phyloP scores from a whole-genome alignment of 2,113 vertebrate species.

The Ammodytes dubius region DNA sequence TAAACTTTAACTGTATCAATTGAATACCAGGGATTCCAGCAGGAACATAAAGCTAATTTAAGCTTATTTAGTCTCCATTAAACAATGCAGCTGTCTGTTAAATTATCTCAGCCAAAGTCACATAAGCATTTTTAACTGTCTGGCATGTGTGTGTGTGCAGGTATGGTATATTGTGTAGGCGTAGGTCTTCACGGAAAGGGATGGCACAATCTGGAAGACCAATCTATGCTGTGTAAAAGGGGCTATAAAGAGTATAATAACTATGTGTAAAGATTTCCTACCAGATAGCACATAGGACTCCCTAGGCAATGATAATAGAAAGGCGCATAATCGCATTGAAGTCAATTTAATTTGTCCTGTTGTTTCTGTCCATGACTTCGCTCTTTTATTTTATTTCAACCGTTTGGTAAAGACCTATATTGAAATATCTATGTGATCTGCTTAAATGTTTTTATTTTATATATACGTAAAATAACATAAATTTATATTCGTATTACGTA shows the following conservation, averaged over 20 bases:
- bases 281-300: neutral
- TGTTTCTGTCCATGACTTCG: neutral
- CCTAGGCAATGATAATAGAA: neutral
- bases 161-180: neutral
- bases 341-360: neutral
- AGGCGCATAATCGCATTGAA: neutral
- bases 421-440: no score
- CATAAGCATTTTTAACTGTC: neutral
- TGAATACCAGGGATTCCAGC: slow-evolving; percentile 1
- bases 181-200: slow-evolving; percentile 3
- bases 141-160: slow-evolving; percentile 1
- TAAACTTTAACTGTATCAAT: neutral
- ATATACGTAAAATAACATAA: no score
- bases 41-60: neutral
- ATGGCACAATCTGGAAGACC: neutral
- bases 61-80: slow-evolving; percentile 6
- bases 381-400: no score
- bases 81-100: neutral
- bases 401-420: no score
- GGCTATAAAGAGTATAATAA: neutral
- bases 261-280: slow-evolving; percentile 10
- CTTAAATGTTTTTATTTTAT: no score
- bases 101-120: neutral
- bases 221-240: no score
- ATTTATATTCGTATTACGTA: no score